Evolutionary conservation across 1,140 invertebrate species (phyloP), one percentile per base, ranked within the genome.

Genomic region (Hyposmocoma kahamanoa): DNA sequence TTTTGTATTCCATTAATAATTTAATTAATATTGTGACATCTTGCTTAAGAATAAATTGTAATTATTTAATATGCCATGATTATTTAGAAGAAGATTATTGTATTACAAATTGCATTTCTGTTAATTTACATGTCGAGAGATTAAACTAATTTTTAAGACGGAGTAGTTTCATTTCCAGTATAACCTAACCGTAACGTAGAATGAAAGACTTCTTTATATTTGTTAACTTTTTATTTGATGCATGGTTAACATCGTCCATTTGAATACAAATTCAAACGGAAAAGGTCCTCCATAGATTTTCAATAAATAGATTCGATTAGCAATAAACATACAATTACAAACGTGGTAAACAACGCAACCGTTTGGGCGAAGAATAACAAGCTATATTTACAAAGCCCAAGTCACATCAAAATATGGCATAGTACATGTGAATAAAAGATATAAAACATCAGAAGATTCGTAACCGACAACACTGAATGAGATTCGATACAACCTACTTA

Each of bases 71-170:
- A 65, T 70, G 64, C 67, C 62, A 70, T 72, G 61, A 57, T 74
- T 67, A 76, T 77, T 76, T 75, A 71, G 66, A 72, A 70, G 50
- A 65, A 62, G 58, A 62, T 56, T 60, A 50, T 52, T 59, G 56
- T 68, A 63, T 61, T 62, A 59, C 50, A 60, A 52, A 46, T 65
- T 67, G 61, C 55, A 59, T 59, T 69, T 73, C 66, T 70, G 73
- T 81, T 83, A 80, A 82, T 82, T 85, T 82, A 80, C 83, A 78
- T 79, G 72, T 80, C 72, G 61, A 75, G 70, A 72, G 67, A 84
- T 79, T 84, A 82, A 82, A 84, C 42, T 75, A 78, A 73, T 82
- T 81, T 76, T 70, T 71, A 80, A 77, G 53, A 39, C 21, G n/a
- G 13, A 9, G 28, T 46, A 46, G 4, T 56, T 45, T 60, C 21